Conservation (phyloP, 2,888 invertebrate species). For the Harpalus rubripes region DNA sequence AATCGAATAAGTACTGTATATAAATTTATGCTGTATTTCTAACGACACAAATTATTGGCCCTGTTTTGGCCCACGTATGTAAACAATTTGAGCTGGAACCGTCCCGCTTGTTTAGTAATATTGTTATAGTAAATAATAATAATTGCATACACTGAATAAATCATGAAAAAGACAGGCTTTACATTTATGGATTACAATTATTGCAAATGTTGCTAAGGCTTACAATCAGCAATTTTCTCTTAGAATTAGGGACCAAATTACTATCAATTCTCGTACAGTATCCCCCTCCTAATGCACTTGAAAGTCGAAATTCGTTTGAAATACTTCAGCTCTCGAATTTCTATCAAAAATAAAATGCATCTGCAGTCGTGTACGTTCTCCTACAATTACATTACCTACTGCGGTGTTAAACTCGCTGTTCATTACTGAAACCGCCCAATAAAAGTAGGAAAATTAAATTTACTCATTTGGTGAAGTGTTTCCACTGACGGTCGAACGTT, state of each 20-base stretch:
- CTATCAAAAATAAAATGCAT: not conserved
- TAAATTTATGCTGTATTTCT: no score
- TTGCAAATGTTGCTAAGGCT: no score
- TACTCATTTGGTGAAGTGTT: constrained; percentile 41
- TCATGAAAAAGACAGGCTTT: no score
- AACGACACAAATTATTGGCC: no score
- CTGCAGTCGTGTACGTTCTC: not conserved
- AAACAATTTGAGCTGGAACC: no score
- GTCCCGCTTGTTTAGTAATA: no score
- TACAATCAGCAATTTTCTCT: no score
- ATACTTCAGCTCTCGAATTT: not conserved
- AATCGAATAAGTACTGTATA: no score
- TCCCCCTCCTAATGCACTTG: not conserved
- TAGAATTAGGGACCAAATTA: not conserved
- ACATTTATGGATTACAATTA: no score
- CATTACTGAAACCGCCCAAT: constrained; percentile 45
- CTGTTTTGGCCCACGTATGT: no score
- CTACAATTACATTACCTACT: not conserved
- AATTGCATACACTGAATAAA: no score
- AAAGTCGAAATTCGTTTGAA: not conserved
- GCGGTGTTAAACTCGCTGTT: constrained; percentile 9
- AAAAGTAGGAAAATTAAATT: constrained; percentile 46
- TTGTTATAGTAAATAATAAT: no score
- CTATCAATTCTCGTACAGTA: not conserved
- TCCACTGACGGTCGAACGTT: constrained; percentile 49